Percentiles rank a stretch among this genome's conserved stretches.
Conservation (phyloP, 2,888 invertebrate genomes). For the Biston stratarius region DNA sequence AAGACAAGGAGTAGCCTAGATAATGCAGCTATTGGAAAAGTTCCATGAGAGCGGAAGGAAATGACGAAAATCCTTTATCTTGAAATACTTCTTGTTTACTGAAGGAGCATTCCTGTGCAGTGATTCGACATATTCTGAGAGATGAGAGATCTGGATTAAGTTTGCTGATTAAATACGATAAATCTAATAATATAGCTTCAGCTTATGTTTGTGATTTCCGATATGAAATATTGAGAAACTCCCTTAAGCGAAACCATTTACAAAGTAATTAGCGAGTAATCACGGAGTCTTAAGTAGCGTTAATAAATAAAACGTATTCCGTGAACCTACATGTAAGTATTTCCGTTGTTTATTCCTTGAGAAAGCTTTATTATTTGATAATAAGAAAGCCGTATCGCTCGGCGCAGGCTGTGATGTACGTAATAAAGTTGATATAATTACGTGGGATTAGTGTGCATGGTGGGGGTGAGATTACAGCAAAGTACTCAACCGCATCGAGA, state of each 20-base stretch:
- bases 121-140: constrained; percentile 7
- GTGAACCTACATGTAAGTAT: constrained; percentile 31
- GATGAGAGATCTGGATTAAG: constrained; percentile 9
- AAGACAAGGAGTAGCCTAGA: constrained; percentile 50
- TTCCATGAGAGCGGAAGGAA: constrained; percentile 26
- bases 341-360: constrained; percentile 48
- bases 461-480: constrained; percentile 38
- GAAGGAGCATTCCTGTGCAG: constrained; percentile 11
- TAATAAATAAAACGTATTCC: constrained; percentile 41
- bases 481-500: constrained; percentile 34
- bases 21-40: constrained; percentile 51
- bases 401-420: constrained; percentile 57
- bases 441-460: constrained; percentile 50
- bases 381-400: constrained; percentile 59
- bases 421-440: constrained; percentile 71
- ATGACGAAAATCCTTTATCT: constrained; percentile 24
- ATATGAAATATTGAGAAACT: constrained; percentile 8
- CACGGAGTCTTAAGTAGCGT: constrained; percentile 20
- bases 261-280: constrained; percentile 20
- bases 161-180: constrained; percentile 25
- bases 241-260: constrained; percentile 6
- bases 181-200: constrained; percentile 8
- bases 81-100: constrained; percentile 31
- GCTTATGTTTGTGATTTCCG: constrained; percentile 9
- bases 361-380: constrained; percentile 47